Evolutionary conservation across 2,888 invertebrate genomes (phyloP).

Genomic region (Coronaproctus castanopsis): DNA sequence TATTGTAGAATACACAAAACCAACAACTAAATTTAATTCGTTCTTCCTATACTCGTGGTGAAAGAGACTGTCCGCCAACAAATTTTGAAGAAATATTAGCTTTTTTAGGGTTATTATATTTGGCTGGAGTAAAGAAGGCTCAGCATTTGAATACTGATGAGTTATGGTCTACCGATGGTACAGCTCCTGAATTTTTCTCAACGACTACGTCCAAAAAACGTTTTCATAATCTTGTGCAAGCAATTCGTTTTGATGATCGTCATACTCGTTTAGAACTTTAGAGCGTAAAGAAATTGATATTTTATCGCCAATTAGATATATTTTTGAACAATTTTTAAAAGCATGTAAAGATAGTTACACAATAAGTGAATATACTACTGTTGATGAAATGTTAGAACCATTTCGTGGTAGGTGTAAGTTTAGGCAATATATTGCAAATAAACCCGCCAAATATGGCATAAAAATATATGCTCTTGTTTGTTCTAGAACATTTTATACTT

Average conservation of each 20-base stretch:
- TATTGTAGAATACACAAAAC: neutral
- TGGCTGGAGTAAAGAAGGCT: too few relatives aligned
- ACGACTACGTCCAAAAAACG: conserved; percentile 6
- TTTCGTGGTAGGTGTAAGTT: too few relatives aligned
- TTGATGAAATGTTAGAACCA: too few relatives aligned
- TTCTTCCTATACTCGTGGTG: neutral
- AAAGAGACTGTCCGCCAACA: neutral
- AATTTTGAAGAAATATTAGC: neutral
- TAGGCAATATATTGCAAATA: too few relatives aligned
- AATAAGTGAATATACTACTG: too few relatives aligned
- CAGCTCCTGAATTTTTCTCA: neutral
- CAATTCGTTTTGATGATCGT: conserved; percentile 10
- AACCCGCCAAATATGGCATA: too few relatives aligned
- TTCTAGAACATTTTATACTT: too few relatives aligned
- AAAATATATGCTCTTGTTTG: too few relatives aligned
- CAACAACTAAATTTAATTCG: neutral
- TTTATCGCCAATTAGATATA: neutral
- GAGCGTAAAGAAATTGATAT: conserved; percentile 3
- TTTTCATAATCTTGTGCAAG: conserved; percentile 7
- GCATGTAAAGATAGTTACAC: too few relatives aligned
- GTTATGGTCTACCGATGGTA: conserved; percentile 10
- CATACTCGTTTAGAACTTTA: conserved; percentile 4
- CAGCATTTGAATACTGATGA: too few relatives aligned
- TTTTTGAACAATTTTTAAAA: too few relatives aligned
- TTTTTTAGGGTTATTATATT: neutral